Evolutionary conservation across 2,888 invertebrate genomes (phyloP).

Genomic region (Zaprionus bogoriensis): DNA sequence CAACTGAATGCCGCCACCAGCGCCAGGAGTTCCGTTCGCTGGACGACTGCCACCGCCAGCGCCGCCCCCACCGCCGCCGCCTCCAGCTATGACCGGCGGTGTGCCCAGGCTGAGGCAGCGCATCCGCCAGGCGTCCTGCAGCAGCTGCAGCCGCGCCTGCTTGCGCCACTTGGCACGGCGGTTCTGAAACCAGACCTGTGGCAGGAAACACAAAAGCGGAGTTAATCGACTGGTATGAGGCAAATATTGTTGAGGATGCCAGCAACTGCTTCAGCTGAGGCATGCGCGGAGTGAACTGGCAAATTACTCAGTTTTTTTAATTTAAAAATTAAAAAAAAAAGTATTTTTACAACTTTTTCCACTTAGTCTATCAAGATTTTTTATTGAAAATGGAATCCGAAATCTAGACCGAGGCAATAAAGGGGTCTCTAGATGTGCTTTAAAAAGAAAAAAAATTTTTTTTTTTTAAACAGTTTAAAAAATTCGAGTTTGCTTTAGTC

Average conservation of each 20-base stretch:
- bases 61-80: slow-evolving; percentile 48
- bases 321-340: too few relatives aligned
- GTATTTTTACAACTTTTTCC: too few relatives aligned
- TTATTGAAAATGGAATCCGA: too few relatives aligned
- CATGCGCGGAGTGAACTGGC: too few relatives aligned
- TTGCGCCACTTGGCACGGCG: slow-evolving; percentile 95
- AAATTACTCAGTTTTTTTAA: too few relatives aligned
- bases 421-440: too few relatives aligned
- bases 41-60: slow-evolving; percentile 39
- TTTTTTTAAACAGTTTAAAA: too few relatives aligned
- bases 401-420: too few relatives aligned
- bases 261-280: neutral
- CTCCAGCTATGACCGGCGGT: slow-evolving; percentile 85
- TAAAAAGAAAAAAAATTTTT: too few relatives aligned
- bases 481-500: too few relatives aligned
- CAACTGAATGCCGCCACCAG: slow-evolving; percentile 56
- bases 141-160: slow-evolving; percentile 91
- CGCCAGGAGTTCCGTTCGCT: neutral
- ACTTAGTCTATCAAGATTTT: too few relatives aligned
- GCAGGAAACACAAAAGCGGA: slow-evolving; percentile 4
- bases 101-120: slow-evolving; percentile 90
- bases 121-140: slow-evolving; percentile 96
- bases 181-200: slow-evolving; percentile 95
- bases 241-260: neutral
- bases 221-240: slow-evolving; percentile 14